Evolutionary conservation across 2,888 invertebrate species (phyloP).

Genomic region (Drosophila paranaensis): DNA sequence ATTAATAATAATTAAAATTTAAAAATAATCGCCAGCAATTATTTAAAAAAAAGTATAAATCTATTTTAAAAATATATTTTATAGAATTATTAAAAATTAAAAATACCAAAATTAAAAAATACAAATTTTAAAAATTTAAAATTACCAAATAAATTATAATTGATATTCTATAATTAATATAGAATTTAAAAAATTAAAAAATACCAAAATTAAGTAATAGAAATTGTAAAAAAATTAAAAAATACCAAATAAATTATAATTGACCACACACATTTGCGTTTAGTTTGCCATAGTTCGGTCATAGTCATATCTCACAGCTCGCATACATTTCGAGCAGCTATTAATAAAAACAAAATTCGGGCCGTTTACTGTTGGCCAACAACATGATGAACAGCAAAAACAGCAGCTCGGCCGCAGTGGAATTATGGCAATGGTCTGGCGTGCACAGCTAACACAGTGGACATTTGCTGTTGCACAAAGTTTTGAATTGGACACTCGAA

Average conservation of each 20-base stretch:
- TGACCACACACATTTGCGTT: background rate
- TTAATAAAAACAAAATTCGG: background rate
- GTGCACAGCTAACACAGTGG: conserved; percentile 21
- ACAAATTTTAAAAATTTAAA: too few relatives aligned
- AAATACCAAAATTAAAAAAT: background rate
- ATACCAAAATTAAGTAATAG: background rate
- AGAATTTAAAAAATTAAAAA: background rate
- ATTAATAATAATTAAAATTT: too few relatives aligned
- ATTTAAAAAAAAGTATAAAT: too few relatives aligned
- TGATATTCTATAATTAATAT: too few relatives aligned
- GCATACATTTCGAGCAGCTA: conserved; percentile 15
- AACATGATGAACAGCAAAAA: conserved; percentile 50
- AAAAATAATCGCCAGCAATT: too few relatives aligned
- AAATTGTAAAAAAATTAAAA: too few relatives aligned
- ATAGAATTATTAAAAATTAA: background rate
- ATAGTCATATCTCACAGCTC: background rate
- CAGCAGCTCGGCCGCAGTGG: conserved; percentile 24
- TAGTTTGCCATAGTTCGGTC: background rate
- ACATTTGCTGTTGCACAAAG: conserved; percentile 48
- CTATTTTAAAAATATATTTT: background rate
- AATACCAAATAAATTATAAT: background rate
- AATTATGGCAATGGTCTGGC: conserved; percentile 11
- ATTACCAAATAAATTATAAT: too few relatives aligned
- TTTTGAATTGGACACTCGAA: conserved; percentile 63
- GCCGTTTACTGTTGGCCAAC: conserved; percentile 23